Percentiles rank a stretch among this genome's conserved stretches.
Conservation (phyloP, 2,888 invertebrate genomes). For the Cephus pygmeus region DNA sequence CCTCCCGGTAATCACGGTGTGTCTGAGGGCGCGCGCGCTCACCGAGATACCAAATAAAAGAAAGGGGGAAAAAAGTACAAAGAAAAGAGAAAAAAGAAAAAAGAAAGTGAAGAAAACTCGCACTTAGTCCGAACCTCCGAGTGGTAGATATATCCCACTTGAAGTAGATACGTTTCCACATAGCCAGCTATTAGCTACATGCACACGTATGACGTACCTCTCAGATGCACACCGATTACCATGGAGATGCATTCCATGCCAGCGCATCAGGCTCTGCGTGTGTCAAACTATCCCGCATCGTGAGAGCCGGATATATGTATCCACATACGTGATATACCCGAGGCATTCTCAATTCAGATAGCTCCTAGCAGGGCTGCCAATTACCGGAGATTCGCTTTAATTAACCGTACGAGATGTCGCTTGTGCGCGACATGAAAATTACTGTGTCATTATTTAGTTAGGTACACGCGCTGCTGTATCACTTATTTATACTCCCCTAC, state of each 20-base stretch:
- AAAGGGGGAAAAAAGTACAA: not conserved
- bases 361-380: not conserved
- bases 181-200: not conserved
- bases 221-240: not conserved
- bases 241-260: not conserved
- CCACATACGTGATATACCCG: not conserved
- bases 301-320: not conserved
- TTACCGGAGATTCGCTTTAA: not conserved
- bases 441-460: not conserved
- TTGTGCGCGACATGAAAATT: not conserved
- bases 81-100: conserved; percentile 22
- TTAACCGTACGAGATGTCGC: not conserved
- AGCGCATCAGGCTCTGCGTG: not conserved
- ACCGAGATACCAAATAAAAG: not conserved
- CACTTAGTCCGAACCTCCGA: conserved; percentile 37
- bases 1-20: conserved; percentile 37
- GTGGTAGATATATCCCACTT: not conserved
- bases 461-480: not conserved
- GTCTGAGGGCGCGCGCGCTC: conserved; percentile 1
- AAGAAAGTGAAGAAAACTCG: conserved; percentile 27
- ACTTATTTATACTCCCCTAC: not conserved
- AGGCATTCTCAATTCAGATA: not conserved
- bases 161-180: not conserved
- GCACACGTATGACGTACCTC: not conserved
- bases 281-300: not conserved